Percentiles rank a stretch among this genome's conserved stretches.
These are phyloP conservation scores for Zosterops borbonicus DNA, from an alignment of 2,113 vertebrate species.

Conservation along the genomic window DNA sequence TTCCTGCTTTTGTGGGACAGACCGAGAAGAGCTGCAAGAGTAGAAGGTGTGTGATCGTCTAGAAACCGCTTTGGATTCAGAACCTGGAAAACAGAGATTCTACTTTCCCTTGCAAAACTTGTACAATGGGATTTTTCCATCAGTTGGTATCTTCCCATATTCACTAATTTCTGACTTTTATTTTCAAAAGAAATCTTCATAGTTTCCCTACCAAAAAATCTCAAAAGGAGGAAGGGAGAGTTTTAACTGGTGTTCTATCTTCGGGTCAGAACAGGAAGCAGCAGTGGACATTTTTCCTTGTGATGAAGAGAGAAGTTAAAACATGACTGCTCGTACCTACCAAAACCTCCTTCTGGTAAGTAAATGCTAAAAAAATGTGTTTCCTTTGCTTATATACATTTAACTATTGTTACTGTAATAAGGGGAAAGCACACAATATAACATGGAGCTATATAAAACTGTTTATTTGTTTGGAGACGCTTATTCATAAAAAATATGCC, in stretches of 20 bases:
- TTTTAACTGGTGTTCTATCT: neutral
- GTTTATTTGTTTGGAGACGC: neutral
- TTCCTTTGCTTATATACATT: neutral
- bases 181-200: neutral
- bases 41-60: neutral
- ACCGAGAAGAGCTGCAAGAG: neutral
- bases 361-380: neutral
- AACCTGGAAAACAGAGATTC: neutral
- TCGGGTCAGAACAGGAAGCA: neutral
- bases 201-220: neutral
- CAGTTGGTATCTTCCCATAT: neutral
- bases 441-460: neutral
- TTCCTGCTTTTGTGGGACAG: slow-evolving; percentile 59
- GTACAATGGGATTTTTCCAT: neutral
- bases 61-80: neutral
- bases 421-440: neutral
- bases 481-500: neutral
- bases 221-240: neutral
- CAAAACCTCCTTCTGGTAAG: slow-evolving; percentile 11
- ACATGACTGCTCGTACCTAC: slow-evolving; percentile 5
- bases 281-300: neutral
- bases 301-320: slow-evolving; percentile 55
- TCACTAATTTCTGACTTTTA: neutral
- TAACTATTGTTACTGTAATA: neutral
- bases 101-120: neutral